Conservation (phyloP, 2,888 invertebrate species). For the Agrotis puta region DNA sequence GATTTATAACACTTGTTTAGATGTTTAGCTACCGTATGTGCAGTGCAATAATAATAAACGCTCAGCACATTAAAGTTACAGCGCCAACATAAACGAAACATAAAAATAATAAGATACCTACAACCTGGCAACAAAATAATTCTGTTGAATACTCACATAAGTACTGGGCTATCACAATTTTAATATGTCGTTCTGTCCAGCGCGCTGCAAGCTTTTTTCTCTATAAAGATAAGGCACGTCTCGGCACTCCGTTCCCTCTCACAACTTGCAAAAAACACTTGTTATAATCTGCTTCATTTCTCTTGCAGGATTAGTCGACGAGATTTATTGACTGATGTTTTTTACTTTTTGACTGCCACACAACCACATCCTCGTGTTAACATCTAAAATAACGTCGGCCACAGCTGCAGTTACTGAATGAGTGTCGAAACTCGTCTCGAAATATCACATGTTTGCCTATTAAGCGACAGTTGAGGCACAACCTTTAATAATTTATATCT, state of each 20-base stretch:
- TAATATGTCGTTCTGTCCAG: conserved; percentile 57
- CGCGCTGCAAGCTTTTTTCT: conserved; percentile 59
- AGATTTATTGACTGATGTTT: conserved; percentile 73
- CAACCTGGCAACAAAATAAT: conserved; percentile 30
- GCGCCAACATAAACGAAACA: conserved; percentile 4
- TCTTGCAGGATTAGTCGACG: conserved; percentile 74
- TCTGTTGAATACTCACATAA: conserved; percentile 24
- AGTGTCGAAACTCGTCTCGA: conserved; percentile 60
- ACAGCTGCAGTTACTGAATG: conserved; percentile 63
- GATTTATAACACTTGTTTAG: too few species aligned
- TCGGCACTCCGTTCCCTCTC: conserved; percentile 65
- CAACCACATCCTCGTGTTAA: conserved; percentile 65
- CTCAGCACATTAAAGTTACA: conserved; percentile 1
- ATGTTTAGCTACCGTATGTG: too few species aligned
- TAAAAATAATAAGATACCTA: conserved; percentile 17
- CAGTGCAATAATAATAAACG: not conserved
- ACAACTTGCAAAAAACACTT: conserved; percentile 70
- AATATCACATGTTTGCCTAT: conserved; percentile 63
- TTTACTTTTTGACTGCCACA: conserved; percentile 61
- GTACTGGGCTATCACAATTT: conserved; percentile 44
- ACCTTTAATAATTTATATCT: conserved; percentile 57
- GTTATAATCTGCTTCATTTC: conserved; percentile 71
- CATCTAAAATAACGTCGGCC: conserved; percentile 59
- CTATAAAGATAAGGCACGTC: conserved; percentile 85
- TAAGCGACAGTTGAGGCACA: conserved; percentile 50